Conservation (phyloP, 2,888 invertebrate genomes). For the Galeruca laticollis region DNA sequence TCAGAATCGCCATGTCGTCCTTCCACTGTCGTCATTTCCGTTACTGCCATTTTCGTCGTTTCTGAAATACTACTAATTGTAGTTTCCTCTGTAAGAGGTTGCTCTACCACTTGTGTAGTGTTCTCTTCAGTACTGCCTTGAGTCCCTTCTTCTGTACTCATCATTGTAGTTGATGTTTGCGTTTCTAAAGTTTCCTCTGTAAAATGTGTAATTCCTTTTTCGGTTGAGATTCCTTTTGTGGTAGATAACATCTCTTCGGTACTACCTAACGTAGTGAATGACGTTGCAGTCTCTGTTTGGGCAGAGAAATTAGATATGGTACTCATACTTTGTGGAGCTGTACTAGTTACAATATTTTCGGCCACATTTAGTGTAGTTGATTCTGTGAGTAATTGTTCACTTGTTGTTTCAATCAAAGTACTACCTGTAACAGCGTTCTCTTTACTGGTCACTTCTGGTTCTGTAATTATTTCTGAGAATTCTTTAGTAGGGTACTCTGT, state of each 20-base stretch:
- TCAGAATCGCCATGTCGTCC: slow-evolving; percentile 6
- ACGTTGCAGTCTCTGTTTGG: neutral
- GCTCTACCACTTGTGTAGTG: slow-evolving; percentile 27
- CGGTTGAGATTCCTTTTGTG: no score
- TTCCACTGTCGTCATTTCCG: neutral
- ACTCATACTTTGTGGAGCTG: neutral
- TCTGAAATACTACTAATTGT: neutral
- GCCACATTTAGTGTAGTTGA: no score
- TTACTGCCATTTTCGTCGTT: neutral
- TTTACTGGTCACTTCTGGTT: slow-evolving; percentile 6
- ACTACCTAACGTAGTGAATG: neutral
- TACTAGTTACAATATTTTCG: neutral
- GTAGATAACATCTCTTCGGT: neutral
- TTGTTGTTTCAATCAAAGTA: neutral
- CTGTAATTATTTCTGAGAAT: slow-evolving; percentile 10
- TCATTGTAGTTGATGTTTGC: no score
- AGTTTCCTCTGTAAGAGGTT: slow-evolving; percentile 3
- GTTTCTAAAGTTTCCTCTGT: neutral
- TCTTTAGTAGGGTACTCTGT: slow-evolving; percentile 5
- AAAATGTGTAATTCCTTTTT: neutral
- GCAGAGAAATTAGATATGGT: neutral
- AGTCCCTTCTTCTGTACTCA: slow-evolving; percentile 11
- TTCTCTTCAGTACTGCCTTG: slow-evolving; percentile 22
- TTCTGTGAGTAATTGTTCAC: neutral
- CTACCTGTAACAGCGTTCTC: neutral